Evolutionary conservation across 2,113 vertebrate genomes (phyloP).

Genomic region (Sinocyclocheilus anophthalmus): DNA sequence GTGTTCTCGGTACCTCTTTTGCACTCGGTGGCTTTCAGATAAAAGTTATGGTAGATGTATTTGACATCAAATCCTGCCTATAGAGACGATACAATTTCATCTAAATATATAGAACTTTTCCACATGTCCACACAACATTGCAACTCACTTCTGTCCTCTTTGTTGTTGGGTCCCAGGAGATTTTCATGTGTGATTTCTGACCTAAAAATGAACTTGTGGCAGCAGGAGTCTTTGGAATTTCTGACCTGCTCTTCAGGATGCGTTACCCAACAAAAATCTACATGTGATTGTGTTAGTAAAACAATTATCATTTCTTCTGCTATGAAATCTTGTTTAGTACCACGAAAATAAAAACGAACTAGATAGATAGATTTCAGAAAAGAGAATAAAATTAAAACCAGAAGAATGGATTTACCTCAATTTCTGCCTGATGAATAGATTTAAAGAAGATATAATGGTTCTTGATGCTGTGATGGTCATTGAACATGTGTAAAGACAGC

Average conservation of each 20-base stretch:
- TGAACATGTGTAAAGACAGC: conserved; percentile 61
- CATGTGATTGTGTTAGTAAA: background rate
- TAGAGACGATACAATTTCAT: background rate
- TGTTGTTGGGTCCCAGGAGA: background rate
- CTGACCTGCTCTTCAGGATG: background rate
- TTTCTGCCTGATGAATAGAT: conserved; percentile 56
- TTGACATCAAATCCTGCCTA: conserved; percentile 68
- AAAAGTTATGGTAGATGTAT: conserved; percentile 72
- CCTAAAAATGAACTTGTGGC: background rate
- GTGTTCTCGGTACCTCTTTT: conserved; percentile 56
- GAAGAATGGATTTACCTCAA: conserved; percentile 57
- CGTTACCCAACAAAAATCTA: background rate
- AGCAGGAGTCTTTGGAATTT: background rate
- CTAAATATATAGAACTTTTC: background rate
- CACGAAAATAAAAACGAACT: background rate
- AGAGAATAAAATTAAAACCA: background rate
- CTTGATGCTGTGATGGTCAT: conserved; percentile 41
- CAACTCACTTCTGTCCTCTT: background rate
- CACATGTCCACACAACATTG: background rate
- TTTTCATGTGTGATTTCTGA: background rate
- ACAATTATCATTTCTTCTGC: background rate
- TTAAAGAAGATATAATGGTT: conserved; percentile 71
- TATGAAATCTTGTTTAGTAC: background rate
- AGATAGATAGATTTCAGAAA: background rate
- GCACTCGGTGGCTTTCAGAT: conserved; percentile 73